Base-by-base conservation (phyloP, 1,140 invertebrate species). In the Xylocopa sonorina region DNA sequence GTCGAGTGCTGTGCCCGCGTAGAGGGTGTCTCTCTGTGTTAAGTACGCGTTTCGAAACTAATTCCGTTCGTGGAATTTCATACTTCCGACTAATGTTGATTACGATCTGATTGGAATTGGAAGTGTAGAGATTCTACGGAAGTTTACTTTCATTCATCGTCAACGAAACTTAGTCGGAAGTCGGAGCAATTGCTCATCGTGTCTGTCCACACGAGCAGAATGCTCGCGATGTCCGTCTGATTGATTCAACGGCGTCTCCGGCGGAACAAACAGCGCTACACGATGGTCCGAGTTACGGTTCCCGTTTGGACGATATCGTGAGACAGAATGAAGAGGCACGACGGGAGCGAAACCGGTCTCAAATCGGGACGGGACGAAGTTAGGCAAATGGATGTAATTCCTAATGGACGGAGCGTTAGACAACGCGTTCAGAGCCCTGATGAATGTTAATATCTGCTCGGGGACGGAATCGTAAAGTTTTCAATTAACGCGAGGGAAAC, bases 371-470 rank as follows among this genome's bases (percentile, higher is more conserved):
- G 76, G 55, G 57, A 73, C 46, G 46, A 7, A 58, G 53, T 41
- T n/a, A 62, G 57, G 69, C 62, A 71, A 84, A 84, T 80, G 76
- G 71, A 68, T 84, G 83, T 84, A 83, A 84, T 83, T 84, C 77
- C 81, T 84, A 84, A 84, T 84, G 81, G 81, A 83, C 83, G 71
- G 43, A 71, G 57, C 80, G 82, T 84, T 84, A 82, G 81, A 64
- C 76, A 64, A 66, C 64, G n/a, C n/a, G 82, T 50, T 74, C 43
- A 69, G 32, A 48, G 75, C 21, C 41, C 62, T 64, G 66, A 84
- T 84, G 81, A 84, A 81, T 78, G 82, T 84, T 84, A 84, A 85
- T 85, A 84, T 84, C 78, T 83, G 60, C 50, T 57, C 73, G 55
- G 43, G 73, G 71, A 81, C 64, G 51, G 68, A 81, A 66, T 63